Evolutionary conservation across 2,797 vertebrate genomes (phyloP).

Genomic region (Esox lucius): DNA sequence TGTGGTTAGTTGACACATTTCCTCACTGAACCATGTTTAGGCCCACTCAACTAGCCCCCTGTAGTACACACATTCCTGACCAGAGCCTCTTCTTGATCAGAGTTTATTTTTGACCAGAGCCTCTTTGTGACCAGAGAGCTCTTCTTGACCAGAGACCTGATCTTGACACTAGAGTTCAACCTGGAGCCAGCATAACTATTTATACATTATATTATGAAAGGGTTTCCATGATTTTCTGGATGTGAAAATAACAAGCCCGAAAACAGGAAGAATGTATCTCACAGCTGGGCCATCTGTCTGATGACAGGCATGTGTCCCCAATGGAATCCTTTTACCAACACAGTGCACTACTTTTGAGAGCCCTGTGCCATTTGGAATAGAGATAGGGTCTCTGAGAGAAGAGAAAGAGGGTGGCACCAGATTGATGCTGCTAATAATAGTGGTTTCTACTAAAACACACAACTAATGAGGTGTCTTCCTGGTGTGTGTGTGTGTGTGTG

Average conservation of each 20-base stretch:
- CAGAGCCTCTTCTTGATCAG: not conserved
- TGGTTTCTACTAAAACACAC: not conserved
- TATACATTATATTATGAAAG: not conserved
- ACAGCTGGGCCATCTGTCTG: not conserved
- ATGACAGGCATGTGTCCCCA: not conserved
- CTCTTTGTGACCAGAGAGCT: no score
- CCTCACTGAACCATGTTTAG: not conserved
- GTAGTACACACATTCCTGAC: not conserved
- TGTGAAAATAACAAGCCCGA: not conserved
- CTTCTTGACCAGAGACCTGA: not conserved
- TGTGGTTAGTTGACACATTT: not conserved
- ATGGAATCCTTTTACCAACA: not conserved
- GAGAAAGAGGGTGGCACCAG: not conserved
- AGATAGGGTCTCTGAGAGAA: not conserved
- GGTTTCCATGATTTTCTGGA: not conserved
- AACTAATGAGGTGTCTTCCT: not conserved
- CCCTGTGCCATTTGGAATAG: not conserved
- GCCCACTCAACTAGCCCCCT: not conserved
- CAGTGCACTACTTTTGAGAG: not conserved
- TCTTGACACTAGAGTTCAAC: not conserved
- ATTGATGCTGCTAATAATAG: not conserved
- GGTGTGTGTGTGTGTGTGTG: constrained; percentile 4
- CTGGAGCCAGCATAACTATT: not conserved
- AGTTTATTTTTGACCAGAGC: no score
- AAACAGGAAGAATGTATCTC: not conserved